These are phyloP conservation scores for Desmodus rotundus DNA, from an alignment of 2,113 vertebrate species.

Conservation along the genomic window DNA sequence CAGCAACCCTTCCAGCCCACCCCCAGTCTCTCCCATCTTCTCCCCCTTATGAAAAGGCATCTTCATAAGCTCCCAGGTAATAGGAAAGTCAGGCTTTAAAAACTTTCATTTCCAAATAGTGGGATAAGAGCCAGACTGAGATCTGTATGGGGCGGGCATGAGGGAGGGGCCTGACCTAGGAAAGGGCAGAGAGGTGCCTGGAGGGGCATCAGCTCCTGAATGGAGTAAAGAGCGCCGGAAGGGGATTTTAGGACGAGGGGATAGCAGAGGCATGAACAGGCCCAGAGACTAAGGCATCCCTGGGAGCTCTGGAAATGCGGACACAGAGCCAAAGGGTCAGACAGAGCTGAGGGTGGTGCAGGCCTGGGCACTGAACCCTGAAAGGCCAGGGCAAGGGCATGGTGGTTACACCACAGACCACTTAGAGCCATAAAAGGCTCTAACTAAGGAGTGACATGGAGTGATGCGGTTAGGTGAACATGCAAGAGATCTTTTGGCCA, in stretches of 20 bases:
- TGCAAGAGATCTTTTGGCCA: background rate
- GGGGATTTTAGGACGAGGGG: background rate
- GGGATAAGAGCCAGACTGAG: background rate
- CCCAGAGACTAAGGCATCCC: background rate
- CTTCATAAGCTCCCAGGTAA: background rate
- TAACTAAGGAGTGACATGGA: background rate
- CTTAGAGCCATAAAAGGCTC: background rate
- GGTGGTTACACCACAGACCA: accelerated
- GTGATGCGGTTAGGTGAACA: background rate
- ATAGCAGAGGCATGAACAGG: background rate
- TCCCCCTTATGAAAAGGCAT: background rate
- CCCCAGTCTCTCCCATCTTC: background rate
- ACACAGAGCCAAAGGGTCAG: background rate
- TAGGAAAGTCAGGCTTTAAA: background rate
- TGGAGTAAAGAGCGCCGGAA: background rate
- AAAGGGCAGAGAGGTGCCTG: no score
- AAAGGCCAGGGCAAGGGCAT: background rate
- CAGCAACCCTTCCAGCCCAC: background rate
- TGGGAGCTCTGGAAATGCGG: background rate
- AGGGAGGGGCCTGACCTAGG: background rate
- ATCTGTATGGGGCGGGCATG: no score
- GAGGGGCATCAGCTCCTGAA: no score
- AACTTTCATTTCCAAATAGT: background rate
- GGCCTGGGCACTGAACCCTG: background rate
- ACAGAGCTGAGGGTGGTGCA: background rate